Conservation (phyloP, 2,888 invertebrate genomes). For the Actias luna region DNA sequence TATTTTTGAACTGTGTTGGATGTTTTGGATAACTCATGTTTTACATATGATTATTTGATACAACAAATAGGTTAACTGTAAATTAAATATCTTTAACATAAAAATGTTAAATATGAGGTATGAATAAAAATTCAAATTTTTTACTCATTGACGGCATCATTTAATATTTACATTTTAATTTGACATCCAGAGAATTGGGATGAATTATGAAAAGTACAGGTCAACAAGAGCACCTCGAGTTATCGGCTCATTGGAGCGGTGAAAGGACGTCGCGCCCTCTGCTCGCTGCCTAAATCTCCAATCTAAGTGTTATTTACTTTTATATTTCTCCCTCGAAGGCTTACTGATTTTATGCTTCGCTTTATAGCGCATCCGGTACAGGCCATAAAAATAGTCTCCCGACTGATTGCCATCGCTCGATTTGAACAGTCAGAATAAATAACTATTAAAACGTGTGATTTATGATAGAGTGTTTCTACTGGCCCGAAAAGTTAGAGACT, state of each 20-base stretch:
- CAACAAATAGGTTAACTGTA: too few relatives aligned
- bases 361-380: slow-evolving; percentile 75
- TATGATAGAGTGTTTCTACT: slow-evolving; percentile 49
- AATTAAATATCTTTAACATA: not conserved
- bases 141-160: not conserved
- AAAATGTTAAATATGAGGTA: not conserved
- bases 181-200: slow-evolving; percentile 18
- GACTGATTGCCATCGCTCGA: slow-evolving; percentile 71
- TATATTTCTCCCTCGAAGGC: slow-evolving; percentile 69
- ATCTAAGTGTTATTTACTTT: slow-evolving; percentile 76
- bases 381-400: slow-evolving; percentile 74
- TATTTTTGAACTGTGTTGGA: too few relatives aligned
- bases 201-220: slow-evolving; percentile 46
- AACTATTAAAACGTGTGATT: slow-evolving; percentile 69
- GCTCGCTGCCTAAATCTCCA: slow-evolving; percentile 60
- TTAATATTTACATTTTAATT: slow-evolving; percentile 11
- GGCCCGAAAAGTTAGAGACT: slow-evolving; percentile 26
- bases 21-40: too few relatives aligned
- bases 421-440: slow-evolving; percentile 63
- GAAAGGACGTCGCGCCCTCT: slow-evolving; percentile 42
- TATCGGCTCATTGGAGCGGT: slow-evolving; percentile 50
- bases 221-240: slow-evolving; percentile 45
- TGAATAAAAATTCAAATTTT: not conserved
- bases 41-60: too few relatives aligned
- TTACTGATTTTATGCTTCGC: slow-evolving; percentile 73